These are phyloP conservation scores for Thomomys bottae DNA, from an alignment of 2,113 vertebrate genomes.

Conservation along the genomic window DNA sequence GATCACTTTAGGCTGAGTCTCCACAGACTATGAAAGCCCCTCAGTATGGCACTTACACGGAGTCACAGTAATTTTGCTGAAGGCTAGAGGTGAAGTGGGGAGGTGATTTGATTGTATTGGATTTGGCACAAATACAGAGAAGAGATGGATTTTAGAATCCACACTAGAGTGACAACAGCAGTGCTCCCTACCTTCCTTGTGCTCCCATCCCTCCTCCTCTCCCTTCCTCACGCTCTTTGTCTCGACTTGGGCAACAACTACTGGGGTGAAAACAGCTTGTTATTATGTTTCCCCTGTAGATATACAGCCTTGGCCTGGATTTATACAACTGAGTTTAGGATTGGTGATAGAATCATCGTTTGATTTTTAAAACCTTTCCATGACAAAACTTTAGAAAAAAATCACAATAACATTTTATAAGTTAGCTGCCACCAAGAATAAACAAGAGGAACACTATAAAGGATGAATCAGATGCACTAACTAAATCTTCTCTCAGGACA, in stretches of 20 bases:
- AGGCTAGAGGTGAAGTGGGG: background rate
- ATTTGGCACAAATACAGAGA: background rate
- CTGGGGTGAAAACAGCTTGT: slow-evolving; percentile 59
- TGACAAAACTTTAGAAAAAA: slow-evolving; percentile 85
- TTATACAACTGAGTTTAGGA: slow-evolving; percentile 76
- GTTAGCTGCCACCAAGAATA: slow-evolving; percentile 89
- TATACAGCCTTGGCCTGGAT: background rate
- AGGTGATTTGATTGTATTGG: background rate
- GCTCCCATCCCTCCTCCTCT: background rate
- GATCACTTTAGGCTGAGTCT: background rate
- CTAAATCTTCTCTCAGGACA: slow-evolving; percentile 90
- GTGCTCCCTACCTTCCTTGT: background rate
- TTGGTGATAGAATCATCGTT: slow-evolving; percentile 85
- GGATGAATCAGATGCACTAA: slow-evolving; percentile 90
- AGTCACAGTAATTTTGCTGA: background rate
- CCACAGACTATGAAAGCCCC: background rate
- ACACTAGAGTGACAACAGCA: accelerated
- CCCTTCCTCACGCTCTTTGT: too few relatives aligned
- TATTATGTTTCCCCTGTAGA: background rate
- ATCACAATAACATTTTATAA: slow-evolving; percentile 90
- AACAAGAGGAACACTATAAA: slow-evolving; percentile 89
- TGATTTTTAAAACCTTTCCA: slow-evolving; percentile 67
- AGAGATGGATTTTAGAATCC: background rate
- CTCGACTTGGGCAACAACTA: background rate
- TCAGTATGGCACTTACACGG: background rate